Evolutionary conservation across 2,113 vertebrate species (phyloP), one percentile per base, ranked within the genome.

Genomic region (Bubo bubo): DNA sequence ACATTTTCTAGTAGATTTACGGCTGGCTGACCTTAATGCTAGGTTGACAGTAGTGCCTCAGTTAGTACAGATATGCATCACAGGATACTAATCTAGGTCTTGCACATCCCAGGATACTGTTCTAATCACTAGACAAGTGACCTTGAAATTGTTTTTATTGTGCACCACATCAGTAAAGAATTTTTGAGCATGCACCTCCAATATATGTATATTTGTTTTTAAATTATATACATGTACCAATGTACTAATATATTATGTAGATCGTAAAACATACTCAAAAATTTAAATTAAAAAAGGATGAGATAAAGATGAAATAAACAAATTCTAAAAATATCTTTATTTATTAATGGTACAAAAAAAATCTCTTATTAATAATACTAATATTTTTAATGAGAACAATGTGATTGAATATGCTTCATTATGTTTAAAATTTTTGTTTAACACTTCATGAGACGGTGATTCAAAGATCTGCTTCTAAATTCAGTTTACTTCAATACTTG

Each of bases 141-240:
- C 9, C 27, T 53, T n/a, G n/a, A 55, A 79, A 73, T 21, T 26
- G 14, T 60, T 67, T 27, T 55, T 66, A 47, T 19, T 1, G 1
- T 8, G 8, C 30, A 66, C 3, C 14, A 3, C n/a, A 67, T 24
- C 21, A 34, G 53, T 41, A 37, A 79, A 71, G 64, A 32, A 28
- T 9, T 34, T 41, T 43, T 47, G 4, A 53, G 28, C 14, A 53
- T 0, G 1, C 9, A 30, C 16, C 2, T 15, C n/a, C 3, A 0
- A 30, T 19, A 50, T 13, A 45, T 22, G 12, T 45, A 52, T 47
- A 59, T 45, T 37, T 55, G 26, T 62, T 60, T 67, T 55, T 43
- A 67, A 62, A 37, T 55, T 47, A 56, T n/a, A 45, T 19, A 79
- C 16, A 15, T 24, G 4, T 18, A 34, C 4, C 12, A 43, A 18